Evolutionary conservation across 2,113 vertebrate genomes (phyloP).

Genomic region (Aspidoscelis tigris): DNA sequence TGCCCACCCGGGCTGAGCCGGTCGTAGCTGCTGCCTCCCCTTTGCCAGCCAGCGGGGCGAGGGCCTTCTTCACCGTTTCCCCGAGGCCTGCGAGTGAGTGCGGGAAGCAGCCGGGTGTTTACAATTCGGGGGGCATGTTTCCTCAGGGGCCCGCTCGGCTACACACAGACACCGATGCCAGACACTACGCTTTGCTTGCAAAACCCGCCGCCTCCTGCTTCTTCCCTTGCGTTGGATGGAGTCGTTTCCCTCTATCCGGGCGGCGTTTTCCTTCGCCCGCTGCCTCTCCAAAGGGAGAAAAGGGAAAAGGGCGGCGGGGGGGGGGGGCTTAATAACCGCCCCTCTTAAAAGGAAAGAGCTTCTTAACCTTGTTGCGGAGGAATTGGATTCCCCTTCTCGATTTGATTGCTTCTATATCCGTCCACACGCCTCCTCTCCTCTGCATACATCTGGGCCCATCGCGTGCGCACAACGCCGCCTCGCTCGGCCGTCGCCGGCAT

Average conservation of each 20-base stretch:
- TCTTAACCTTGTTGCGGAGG: not conserved
- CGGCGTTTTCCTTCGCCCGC: not conserved
- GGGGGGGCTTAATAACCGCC: conserved; percentile 24
- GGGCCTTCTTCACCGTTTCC: too few species aligned
- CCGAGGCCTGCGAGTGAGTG: not conserved
- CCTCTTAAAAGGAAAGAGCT: conserved; percentile 13
- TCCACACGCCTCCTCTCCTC: too few species aligned
- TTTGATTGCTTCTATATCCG: not conserved
- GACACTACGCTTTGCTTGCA: not conserved
- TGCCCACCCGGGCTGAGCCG: too few species aligned
- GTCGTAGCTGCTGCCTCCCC: too few species aligned
- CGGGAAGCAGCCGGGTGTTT: not conserved
- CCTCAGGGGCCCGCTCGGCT: not conserved
- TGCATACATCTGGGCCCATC: not conserved
- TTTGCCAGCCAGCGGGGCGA: too few species aligned
- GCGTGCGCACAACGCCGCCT: not conserved
- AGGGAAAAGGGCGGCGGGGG: too few species aligned
- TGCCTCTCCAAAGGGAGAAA: not conserved
- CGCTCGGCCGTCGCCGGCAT: accelerated
- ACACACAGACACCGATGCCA: not conserved
- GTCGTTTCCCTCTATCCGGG: conserved; percentile 12
- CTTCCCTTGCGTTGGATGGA: conserved; percentile 47
- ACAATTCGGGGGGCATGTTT: accelerated
- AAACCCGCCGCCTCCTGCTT: not conserved
- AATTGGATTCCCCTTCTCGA: not conserved